These are phyloP conservation scores for Corythucha ciliata DNA, from an alignment of 2,888 invertebrate genomes.

Conservation along the genomic window DNA sequence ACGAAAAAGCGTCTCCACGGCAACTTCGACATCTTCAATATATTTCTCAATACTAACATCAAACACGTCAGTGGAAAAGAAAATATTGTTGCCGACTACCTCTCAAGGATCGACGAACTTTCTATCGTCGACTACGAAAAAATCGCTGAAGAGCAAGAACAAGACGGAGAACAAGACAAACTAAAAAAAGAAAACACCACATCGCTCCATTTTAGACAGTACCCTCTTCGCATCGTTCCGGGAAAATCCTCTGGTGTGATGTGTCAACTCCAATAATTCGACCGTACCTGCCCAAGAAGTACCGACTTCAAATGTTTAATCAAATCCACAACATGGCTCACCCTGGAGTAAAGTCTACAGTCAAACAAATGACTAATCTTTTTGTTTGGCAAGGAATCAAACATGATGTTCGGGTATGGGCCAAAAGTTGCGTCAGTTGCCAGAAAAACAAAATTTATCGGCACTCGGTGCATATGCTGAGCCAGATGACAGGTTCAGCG, in stretches of 20 bases:
- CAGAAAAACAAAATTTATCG: slow-evolving; percentile 38
- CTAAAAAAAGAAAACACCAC: neutral
- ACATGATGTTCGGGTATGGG: slow-evolving; percentile 32
- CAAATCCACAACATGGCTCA: slow-evolving; percentile 9
- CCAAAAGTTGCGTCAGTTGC: slow-evolving; percentile 36
- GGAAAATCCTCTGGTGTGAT: slow-evolving; percentile 12
- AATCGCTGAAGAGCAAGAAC: slow-evolving; percentile 10
- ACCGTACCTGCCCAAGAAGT: slow-evolving; percentile 10
- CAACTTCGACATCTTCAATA: slow-evolving; percentile 35
- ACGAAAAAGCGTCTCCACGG: slow-evolving; percentile 27
- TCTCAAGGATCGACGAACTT: slow-evolving; percentile 14
- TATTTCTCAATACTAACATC: slow-evolving; percentile 39
- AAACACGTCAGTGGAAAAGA: slow-evolving; percentile 21
- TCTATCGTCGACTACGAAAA: neutral
- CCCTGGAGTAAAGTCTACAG: slow-evolving; percentile 17
- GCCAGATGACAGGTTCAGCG: slow-evolving; percentile 38
- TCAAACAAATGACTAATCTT: neutral
- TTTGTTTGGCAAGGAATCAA: slow-evolving; percentile 8
- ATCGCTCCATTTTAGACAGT: neutral
- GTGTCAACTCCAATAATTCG: slow-evolving; percentile 10
- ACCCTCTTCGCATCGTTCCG: no score
- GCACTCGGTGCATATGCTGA: slow-evolving; percentile 33
- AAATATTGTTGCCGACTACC: slow-evolving; percentile 19
- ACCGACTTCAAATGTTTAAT: slow-evolving; percentile 4
- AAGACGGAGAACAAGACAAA: neutral